Evolutionary conservation across 2,113 vertebrate species (phyloP).

Genomic region (Chloropsis hardwickii): DNA sequence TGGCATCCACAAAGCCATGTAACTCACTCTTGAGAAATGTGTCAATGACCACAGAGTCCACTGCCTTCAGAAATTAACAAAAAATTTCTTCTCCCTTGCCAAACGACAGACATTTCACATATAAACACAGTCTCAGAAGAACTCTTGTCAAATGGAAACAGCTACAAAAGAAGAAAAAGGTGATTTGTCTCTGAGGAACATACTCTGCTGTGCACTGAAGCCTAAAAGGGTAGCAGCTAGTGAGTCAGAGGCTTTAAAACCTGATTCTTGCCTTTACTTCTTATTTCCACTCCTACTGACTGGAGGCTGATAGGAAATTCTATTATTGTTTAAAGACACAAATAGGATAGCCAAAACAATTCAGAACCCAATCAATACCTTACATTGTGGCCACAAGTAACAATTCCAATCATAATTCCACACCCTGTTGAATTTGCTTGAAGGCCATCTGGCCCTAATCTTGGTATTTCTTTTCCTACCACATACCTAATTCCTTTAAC

Average conservation of each 20-base stretch:
- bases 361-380: neutral
- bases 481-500: neutral
- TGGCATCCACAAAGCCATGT: neutral
- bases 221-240: neutral
- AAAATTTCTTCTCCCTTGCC: neutral
- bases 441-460: neutral
- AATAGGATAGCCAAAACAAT: neutral
- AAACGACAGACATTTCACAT: neutral
- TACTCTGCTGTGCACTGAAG: constrained; percentile 12
- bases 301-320: neutral
- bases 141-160: neutral
- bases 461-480: neutral
- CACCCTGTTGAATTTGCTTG: neutral
- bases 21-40: neutral
- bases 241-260: neutral
- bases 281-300: neutral
- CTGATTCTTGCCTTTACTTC: neutral
- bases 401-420: neutral
- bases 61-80: neutral
- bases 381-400: neutral
- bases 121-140: neutral
- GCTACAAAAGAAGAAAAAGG: neutral
- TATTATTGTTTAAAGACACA: neutral
- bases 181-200: neutral
- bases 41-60: neutral